Evolutionary conservation across 2,797 vertebrate species (phyloP), one percentile per base, ranked within the genome.

Genomic region (Poeciliopsis gracilis): DNA sequence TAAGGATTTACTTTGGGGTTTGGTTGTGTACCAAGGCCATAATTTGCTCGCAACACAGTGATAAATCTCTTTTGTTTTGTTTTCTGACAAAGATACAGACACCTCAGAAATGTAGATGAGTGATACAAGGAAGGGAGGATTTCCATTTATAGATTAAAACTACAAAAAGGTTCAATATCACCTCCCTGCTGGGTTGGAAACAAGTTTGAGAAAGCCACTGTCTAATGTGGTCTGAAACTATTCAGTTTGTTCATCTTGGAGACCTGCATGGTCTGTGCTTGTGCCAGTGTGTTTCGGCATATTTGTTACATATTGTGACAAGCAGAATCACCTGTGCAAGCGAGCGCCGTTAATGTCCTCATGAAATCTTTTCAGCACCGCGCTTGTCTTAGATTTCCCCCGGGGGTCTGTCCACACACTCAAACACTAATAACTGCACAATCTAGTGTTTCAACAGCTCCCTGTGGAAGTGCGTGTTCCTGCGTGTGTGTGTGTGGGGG

Each of bases 371-470:
- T 80, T 84, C 80, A 43, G 76, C 90, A 86, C 80, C 85, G 75
- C 86, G 82, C 87, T 87, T 45, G 75, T 88, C 51, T 86, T 55
- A 83, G 74, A 87, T 89, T 90, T 87, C 73, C 87, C 80, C 53
- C 8, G 72, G 16, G 81, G 76, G 30, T 41, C 33, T 11, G 36
- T 53, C 33, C 76, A 72, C 72, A 23, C 76, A 72, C 77, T 81
- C 66, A 47, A 79, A 81, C 75, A 82, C 72, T 81, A 88, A 87
- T 88, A 88, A 85, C 74, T 84, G 75, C 85, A 80, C 74, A 80
- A 81, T 86, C 79, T 73, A 73, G 69, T 87, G 77, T 85, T 86
- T 87, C 79, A 81, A 25, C 78, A 84, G 71, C 76, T 75, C 78
- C 83, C n/a, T 72, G 82, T 71, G 86, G 81, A 82, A 75, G 81